Base-by-base conservation (phyloP, 2,797 vertebrate species). In the Trematomus bernacchii region DNA sequence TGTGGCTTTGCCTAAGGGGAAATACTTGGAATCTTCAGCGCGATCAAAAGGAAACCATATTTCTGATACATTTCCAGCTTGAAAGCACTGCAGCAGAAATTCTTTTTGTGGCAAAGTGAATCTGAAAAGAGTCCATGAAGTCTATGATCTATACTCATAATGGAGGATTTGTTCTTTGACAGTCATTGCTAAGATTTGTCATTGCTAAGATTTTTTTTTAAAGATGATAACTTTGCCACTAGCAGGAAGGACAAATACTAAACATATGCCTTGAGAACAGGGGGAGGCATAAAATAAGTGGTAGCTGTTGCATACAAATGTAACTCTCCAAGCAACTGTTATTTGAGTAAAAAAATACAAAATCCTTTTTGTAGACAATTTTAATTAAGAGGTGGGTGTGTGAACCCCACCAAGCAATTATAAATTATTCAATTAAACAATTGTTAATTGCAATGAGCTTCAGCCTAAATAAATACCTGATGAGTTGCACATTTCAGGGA, bases 1-100 rank as follows among this genome's bases (percentile, higher is more conserved):
- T 94, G 89, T 85, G 88, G 83, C 77, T 82, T 46, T n/a, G 83
- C 91, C 90, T 84, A 16, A 60, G 71, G 87, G 87, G 77, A 86
- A 80, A 80, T 66, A 70, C 66, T 40, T 78, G 66, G 82, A 90
- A 89, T 83, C 61, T 78, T 62, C 27, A 19, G 50, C 16, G 13
- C 80, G 69, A 91, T 90, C 60, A 37, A 93, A 90, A 85, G 82
- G 50, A 88, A 85, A 78, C 81, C 61, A 87, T 87, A 80, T 87
- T 92, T 84, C 70, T 87, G 75, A 86, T 77, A 86, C 70, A 85
- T 75, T 73, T 80, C 71, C 67, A 73, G 76, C 71, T 68, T 79
- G 64, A 85, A 88, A 85, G 80, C 55, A 6, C 58, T 33, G 73
- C 40, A 61, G 77, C 66, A 84, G 67, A 80, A 83, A 74, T 46